phyloP scores from a whole-genome alignment of 2,797 vertebrate species.

The Takifugu ocellatus region DNA sequence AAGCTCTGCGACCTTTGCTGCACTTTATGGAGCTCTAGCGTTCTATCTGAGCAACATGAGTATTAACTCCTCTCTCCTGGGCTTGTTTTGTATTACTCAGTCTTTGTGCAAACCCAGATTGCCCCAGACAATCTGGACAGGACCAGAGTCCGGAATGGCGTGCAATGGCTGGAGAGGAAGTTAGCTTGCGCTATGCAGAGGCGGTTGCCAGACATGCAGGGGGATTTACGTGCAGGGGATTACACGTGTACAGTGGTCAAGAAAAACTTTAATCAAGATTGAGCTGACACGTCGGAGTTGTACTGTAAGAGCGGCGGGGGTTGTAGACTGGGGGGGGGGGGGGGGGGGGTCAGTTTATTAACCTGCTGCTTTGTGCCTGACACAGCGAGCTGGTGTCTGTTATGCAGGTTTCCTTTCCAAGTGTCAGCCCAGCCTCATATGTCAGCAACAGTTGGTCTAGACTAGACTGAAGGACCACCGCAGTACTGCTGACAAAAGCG shows the following conservation, averaged over 20 bases:
- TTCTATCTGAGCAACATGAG: too few species aligned
- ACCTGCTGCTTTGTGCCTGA: conserved; percentile 33
- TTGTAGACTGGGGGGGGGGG: conserved; percentile 28
- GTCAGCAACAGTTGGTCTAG: neutral
- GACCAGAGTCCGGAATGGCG: too few species aligned
- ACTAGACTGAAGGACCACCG: conserved; percentile 30
- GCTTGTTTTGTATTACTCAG: too few species aligned
- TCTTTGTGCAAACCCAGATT: too few species aligned
- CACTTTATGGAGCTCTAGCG: too few species aligned
- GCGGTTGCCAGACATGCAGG: neutral
- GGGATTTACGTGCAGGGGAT: conserved; percentile 16
- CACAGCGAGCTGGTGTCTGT: neutral
- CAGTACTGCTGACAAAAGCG: conserved; percentile 61
- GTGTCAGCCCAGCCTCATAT: too few species aligned
- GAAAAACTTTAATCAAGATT: conserved; percentile 52
- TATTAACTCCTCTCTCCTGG: too few species aligned
- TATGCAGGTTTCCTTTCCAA: too few species aligned
- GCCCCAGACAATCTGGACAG: conserved; percentile 9
- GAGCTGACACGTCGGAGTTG: conserved; percentile 27
- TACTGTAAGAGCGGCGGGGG: too few species aligned
- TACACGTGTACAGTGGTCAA: conserved; percentile 18
- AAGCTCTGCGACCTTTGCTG: too few species aligned
- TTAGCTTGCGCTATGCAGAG: too few species aligned
- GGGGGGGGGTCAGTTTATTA: conserved; percentile 50
- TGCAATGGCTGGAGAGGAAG: too few species aligned